These are phyloP conservation scores for Elaeidobius kamerunicus DNA, from an alignment of 2,888 invertebrate genomes.

Conservation along the genomic window DNA sequence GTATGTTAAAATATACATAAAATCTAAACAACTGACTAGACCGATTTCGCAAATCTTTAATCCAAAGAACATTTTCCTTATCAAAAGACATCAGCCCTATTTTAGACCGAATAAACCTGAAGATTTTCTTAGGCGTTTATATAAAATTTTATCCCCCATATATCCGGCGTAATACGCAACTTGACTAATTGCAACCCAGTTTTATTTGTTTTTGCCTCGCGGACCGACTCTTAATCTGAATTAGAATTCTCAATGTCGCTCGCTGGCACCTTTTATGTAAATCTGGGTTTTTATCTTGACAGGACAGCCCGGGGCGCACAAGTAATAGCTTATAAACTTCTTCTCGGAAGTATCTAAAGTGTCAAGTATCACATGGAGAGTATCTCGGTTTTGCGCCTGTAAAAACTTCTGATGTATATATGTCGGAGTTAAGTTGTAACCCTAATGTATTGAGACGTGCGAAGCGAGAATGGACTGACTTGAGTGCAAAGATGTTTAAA, in stretches of 20 bases:
- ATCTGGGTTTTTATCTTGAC: conserved; percentile 27
- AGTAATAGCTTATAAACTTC: conserved; percentile 27
- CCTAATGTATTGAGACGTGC: background rate
- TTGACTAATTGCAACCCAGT: conserved; percentile 20
- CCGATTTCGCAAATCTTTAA: no score
- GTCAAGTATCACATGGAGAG: conserved; percentile 20
- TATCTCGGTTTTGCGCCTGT: background rate
- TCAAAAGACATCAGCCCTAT: no score
- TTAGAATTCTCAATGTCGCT: conserved; percentile 16
- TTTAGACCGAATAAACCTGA: background rate
- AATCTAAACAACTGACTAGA: no score
- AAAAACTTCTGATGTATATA: background rate
- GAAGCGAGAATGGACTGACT: no score
- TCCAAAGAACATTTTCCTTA: no score
- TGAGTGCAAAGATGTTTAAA: no score
- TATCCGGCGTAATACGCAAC: conserved; percentile 1
- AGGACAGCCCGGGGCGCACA: conserved; percentile 19
- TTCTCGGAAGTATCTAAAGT: conserved; percentile 20
- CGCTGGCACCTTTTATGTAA: conserved; percentile 25
- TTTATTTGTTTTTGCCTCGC: conserved; percentile 23
- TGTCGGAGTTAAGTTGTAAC: background rate
- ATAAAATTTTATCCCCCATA: background rate
- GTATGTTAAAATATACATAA: no score
- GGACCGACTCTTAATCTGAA: conserved; percentile 21
- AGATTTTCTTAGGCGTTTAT: background rate